Evolutionary conservation across 2,888 invertebrate species (phyloP), one percentile per base, ranked within the genome.

Genomic region (Leucania comma): DNA sequence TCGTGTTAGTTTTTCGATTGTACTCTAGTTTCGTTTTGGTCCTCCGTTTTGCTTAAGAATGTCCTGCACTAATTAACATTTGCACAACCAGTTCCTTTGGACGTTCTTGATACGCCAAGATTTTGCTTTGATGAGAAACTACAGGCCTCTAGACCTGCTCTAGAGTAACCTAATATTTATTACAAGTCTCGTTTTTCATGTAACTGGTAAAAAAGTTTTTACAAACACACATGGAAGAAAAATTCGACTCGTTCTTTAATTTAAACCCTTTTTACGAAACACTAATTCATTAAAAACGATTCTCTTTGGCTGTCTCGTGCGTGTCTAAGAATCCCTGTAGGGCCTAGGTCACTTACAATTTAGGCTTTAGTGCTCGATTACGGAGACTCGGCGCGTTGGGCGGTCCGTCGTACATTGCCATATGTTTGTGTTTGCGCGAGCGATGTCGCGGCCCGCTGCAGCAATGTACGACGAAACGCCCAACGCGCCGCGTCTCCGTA

Each of bases 61-160:
- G 67, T 68, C 54, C 38, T 79, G 78, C 68, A 26, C 68, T 79
- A 54, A 71, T 77, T 81, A 77, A 17, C 64, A 77, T 65, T 62
- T 38, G 54, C 24, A 51, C 46, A 75, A 81, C 78, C 61, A 54
- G 78, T 77, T 78, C 22, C 63, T 81, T 71, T 22, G 62, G 38
- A 58, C 68, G 61, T 62, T 58, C 65, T 58, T 68, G 51, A 62
- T 67, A 51, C 42, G 58, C 12, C 42, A 57, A 54, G 35, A 50
- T 60, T 57, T 26, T 53, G 63, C n/a, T 22, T 65, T 54, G 29
- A 58, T 79, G 9, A 38, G 50, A 24, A 58, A 22, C 14, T 50
- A 35, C n/a, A 48, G 32, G 58, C 17, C 20, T 48, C 46, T 53
- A n/a, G 51, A 53, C 20, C 56, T 58, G 12, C 46, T 32, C 2